Percentiles rank a stretch among this genome's conserved stretches.
phyloP scores from a whole-genome alignment of 2,797 vertebrate genomes.

The Echiichthys vipera region DNA sequence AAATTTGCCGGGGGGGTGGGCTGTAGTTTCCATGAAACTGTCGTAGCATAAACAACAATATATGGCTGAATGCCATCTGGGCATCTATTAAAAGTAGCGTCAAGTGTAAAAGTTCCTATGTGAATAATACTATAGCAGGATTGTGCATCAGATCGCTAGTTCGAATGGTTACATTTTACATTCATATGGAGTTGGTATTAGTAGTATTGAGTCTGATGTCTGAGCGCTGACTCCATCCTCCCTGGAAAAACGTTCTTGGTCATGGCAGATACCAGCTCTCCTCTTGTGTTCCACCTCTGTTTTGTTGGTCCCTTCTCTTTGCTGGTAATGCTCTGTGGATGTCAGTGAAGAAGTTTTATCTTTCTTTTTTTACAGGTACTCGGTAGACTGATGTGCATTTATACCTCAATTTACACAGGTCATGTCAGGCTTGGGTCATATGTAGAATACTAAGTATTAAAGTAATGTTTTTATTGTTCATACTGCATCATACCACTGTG shows the following conservation, averaged over 20 bases:
- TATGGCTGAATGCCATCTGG: constrained; percentile 40
- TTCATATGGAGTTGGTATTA: constrained; percentile 8
- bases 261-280: not conserved
- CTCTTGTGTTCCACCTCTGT: not conserved
- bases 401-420: constrained; percentile 76
- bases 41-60: constrained; percentile 53
- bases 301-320: constrained; percentile 17
- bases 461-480: constrained; percentile 51
- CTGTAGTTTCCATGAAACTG: constrained; percentile 87
- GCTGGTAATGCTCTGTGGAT: constrained; percentile 19
- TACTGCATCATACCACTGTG: constrained; percentile 65
- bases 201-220: constrained; percentile 28
- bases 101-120: constrained; percentile 30
- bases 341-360: not conserved
- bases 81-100: constrained; percentile 33
- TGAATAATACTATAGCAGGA: constrained; percentile 59
- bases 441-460: constrained; percentile 65
- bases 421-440: constrained; percentile 59
- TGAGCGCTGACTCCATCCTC: constrained; percentile 25
- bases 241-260: constrained; percentile 1
- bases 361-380: constrained; percentile 45
- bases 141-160: constrained; percentile 13
- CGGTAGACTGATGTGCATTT: constrained; percentile 61
- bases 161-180: constrained; percentile 28
- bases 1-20: constrained; percentile 15